Conservation (phyloP, 1,140 invertebrate genomes). For the Zeugodacus cucurbitae region DNA sequence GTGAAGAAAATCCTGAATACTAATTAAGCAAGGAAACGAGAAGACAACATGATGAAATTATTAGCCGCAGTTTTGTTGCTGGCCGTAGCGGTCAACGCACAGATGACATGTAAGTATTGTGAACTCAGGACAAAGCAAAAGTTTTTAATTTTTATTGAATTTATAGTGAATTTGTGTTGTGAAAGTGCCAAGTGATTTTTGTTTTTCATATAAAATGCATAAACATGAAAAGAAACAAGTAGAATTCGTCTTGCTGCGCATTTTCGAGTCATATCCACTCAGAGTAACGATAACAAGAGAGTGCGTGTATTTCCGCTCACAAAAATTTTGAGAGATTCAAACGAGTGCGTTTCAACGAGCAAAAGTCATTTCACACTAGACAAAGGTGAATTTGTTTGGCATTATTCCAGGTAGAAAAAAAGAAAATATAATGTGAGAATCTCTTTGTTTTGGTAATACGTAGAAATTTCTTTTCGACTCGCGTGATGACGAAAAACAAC, state of each 20-base stretch:
- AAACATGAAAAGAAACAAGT: neutral
- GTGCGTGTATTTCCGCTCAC: neutral
- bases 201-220: neutral
- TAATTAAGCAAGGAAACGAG: constrained; percentile 4
- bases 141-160: neutral
- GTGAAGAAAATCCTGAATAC: constrained; percentile 33
- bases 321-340: neutral
- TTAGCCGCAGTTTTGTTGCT: constrained; percentile 41
- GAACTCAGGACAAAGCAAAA: neutral
- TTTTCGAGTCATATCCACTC: neutral
- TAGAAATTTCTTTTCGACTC: neutral
- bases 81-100: constrained; percentile 40
- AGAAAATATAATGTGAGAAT: neutral
- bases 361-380: neutral
- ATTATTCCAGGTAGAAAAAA: neutral
- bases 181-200: neutral
- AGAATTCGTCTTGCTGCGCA: neutral
- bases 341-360: neutral
- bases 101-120: constrained; percentile 45
- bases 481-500: neutral
- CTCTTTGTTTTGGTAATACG: neutral
- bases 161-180: neutral
- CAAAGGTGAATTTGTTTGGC: neutral
- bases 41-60: constrained; percentile 45
- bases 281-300: neutral